phyloP scores from a whole-genome alignment of 2,113 vertebrate genomes.

The Labrus mixtus region DNA sequence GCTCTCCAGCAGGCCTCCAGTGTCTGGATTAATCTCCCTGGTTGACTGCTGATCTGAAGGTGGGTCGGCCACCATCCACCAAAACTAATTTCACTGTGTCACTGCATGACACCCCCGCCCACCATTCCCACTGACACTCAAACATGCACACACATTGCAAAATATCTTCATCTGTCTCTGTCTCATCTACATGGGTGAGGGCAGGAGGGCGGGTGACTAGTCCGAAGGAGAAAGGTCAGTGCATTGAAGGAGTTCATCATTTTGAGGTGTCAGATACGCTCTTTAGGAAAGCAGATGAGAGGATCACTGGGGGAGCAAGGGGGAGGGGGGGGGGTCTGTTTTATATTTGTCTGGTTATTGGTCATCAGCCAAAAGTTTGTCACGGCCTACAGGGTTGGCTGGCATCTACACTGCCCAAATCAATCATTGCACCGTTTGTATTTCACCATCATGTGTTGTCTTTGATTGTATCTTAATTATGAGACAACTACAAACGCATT shows the following conservation, averaged over 20 bases:
- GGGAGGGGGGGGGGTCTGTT: constrained; percentile 25
- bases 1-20: constrained; percentile 44
- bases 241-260: constrained; percentile 78
- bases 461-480: constrained; percentile 71
- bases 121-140: constrained; percentile 37
- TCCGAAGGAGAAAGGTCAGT: constrained; percentile 79
- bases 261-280: constrained; percentile 70
- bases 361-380: constrained; percentile 60
- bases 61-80: constrained; percentile 59
- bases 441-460: constrained; percentile 34
- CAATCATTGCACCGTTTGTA: constrained; percentile 39
- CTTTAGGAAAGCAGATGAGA: constrained; percentile 58
- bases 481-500: constrained; percentile 29
- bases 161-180: constrained; percentile 81
- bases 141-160: constrained; percentile 60
- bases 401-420: constrained; percentile 38
- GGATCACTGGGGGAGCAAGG: background rate
- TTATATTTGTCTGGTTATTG: constrained; percentile 55
- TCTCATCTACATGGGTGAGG: constrained; percentile 81
- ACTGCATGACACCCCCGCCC: constrained; percentile 38
- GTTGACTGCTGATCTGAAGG: constrained; percentile 64
- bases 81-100: constrained; percentile 77
- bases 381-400: constrained; percentile 69
- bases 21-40: constrained; percentile 75
- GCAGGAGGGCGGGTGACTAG: constrained; percentile 62